Evolutionary conservation across 2,888 invertebrate species (phyloP).

Genomic region (Lampropteryx suffumata): DNA sequence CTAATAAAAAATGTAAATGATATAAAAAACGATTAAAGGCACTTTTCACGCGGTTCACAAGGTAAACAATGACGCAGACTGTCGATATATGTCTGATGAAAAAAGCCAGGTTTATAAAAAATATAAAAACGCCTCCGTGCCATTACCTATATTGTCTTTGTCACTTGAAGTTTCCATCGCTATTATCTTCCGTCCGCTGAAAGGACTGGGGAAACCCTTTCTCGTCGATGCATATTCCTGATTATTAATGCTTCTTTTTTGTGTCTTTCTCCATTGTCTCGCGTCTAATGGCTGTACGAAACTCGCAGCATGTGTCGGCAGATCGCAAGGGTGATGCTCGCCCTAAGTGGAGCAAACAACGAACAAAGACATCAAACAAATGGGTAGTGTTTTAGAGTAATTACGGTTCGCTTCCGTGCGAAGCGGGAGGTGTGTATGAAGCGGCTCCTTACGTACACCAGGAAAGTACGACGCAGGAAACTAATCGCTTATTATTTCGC

Average conservation of each 20-base stretch:
- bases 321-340: conserved; percentile 77
- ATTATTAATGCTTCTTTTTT: conserved; percentile 81
- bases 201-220: conserved; percentile 59
- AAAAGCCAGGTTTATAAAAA: conserved; percentile 20
- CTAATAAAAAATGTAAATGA: neutral
- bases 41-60: conserved; percentile 17
- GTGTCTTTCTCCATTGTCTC: conserved; percentile 74
- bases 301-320: conserved; percentile 73
- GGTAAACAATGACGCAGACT: conserved; percentile 24
- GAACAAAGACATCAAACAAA: conserved; percentile 83
- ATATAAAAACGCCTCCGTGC: conserved; percentile 42
- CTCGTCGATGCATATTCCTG: conserved; percentile 77
- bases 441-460: conserved; percentile 49
- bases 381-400: conserved; percentile 83
- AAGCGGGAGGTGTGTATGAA: conserved; percentile 75
- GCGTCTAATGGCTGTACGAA: conserved; percentile 70
- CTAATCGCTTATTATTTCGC: conserved; percentile 68
- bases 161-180: conserved; percentile 62
- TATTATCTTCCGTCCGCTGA: conserved; percentile 61
- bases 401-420: conserved; percentile 79
- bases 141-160: conserved; percentile 62
- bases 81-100: conserved; percentile 10
- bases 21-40: too few relatives aligned
- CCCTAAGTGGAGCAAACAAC: conserved; percentile 81
- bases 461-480: conserved; percentile 52